A percentile compares a stretch with the other conserved stretches of the same genome.
Evolutionary conservation across 2,888 invertebrate species (phyloP).

Genomic region (Heliothis peltigera): DNA sequence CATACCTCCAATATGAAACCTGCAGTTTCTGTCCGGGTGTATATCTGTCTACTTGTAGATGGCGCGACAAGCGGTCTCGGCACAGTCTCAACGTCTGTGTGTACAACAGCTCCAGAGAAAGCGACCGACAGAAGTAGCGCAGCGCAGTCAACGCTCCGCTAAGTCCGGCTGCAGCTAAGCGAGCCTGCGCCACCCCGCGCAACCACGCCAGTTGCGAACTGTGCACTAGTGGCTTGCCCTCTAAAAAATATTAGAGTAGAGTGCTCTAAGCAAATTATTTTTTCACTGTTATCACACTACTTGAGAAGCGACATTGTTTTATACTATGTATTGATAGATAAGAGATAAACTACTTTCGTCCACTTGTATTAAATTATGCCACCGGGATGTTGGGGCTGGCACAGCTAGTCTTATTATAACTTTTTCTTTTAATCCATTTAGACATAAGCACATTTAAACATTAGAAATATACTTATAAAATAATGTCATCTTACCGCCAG

Average conservation of each 20-base stretch:
- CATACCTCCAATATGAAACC: conserved; percentile 98
- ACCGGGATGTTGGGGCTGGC: too few relatives aligned
- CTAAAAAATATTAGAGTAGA: conserved; percentile 82
- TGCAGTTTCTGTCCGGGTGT: conserved; percentile 96
- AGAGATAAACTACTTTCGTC: too few relatives aligned
- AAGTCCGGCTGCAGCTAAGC: conserved; percentile 94
- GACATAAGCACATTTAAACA: not conserved
- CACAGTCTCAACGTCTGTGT: conserved; percentile 97
- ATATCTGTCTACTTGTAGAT: conserved; percentile 97
- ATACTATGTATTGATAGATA: too few relatives aligned
- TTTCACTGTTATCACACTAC: too few relatives aligned
- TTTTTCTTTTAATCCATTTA: too few relatives aligned
- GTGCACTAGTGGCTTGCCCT: conserved; percentile 98
- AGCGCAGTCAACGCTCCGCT: conserved; percentile 91
- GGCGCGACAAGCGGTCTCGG: conserved; percentile 96
- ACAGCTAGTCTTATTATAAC: too few relatives aligned
- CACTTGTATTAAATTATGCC: too few relatives aligned
- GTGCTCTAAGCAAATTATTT: not conserved
- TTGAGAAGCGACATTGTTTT: too few relatives aligned
- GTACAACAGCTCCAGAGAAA: conserved; percentile 97
- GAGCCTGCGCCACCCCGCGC: conserved; percentile 97
- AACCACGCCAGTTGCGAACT: conserved; percentile 97
- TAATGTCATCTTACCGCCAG: conserved; percentile 91
- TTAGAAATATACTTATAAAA: not conserved
- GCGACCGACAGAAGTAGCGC: conserved; percentile 97